Evolutionary conservation across 53 echinoderm and acorn worm species (phyloP).

Genomic region (Zoroaster sp.): DNA sequence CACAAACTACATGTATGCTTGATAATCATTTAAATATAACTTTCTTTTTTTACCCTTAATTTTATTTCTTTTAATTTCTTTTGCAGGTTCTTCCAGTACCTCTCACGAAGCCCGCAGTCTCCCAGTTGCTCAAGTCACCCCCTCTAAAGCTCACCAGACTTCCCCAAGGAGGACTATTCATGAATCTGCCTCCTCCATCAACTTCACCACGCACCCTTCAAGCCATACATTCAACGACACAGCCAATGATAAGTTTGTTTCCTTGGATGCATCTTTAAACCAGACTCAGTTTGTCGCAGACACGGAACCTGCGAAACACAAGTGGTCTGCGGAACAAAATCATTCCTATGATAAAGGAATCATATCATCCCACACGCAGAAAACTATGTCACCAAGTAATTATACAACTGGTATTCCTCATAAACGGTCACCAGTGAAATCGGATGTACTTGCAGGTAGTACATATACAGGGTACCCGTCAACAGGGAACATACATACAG

Average conservation of each 20-base stretch:
- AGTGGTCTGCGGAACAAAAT: background rate
- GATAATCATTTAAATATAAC: background rate
- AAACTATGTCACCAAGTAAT: background rate
- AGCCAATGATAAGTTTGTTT: background rate
- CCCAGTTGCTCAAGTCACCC: constrained; percentile 55
- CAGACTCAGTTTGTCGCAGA: constrained; percentile 5
- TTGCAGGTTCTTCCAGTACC: constrained; percentile 3
- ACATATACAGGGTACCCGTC: background rate
- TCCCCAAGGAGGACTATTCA: constrained; percentile 4
- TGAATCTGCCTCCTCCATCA: background rate
- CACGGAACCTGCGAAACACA: background rate
- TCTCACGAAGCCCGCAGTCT: constrained; percentile 38
- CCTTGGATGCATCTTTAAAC: constrained; percentile 17
- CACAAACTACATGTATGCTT: no score
- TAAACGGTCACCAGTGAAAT: constrained; percentile 24
- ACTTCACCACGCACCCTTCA: background rate
- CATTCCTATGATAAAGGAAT: background rate
- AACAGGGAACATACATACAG: background rate
- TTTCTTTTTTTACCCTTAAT: background rate
- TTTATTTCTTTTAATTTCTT: background rate
- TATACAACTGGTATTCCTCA: background rate
- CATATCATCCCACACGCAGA: background rate
- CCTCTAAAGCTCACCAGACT: constrained; percentile 39
- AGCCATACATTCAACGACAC: background rate
- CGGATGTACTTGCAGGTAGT: background rate